phyloP scores from a whole-genome alignment of 2,113 vertebrate genomes.

The Amblyopsis rosae region DNA sequence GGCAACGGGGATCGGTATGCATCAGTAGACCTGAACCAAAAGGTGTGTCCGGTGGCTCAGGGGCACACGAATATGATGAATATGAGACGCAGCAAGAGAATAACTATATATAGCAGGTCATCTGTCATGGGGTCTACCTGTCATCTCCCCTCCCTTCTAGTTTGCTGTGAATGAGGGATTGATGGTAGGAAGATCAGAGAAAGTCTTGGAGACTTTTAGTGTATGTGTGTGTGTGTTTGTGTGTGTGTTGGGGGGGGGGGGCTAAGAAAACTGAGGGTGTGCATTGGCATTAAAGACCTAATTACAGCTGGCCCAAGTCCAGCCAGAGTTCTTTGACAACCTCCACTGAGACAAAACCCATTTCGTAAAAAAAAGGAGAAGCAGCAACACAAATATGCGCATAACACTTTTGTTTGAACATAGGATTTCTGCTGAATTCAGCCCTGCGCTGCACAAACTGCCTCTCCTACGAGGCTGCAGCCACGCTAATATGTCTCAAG shows the following conservation, averaged over 20 bases:
- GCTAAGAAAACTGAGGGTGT: slow-evolving; percentile 1
- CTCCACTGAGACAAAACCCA: slow-evolving; percentile 12
- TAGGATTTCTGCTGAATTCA: slow-evolving; percentile 46
- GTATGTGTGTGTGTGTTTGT: slow-evolving; percentile 8
- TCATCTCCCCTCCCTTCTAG: slow-evolving; percentile 53
- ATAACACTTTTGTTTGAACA: slow-evolving; percentile 40
- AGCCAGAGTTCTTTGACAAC: slow-evolving; percentile 21
- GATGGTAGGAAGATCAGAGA: slow-evolving; percentile 64
- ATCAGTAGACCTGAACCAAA: slow-evolving; percentile 48
- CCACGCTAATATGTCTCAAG: slow-evolving; percentile 39
- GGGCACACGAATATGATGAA: slow-evolving; percentile 58
- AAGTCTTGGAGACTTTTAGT: slow-evolving; percentile 44
- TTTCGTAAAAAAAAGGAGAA: neutral
- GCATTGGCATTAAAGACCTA: slow-evolving; percentile 47
- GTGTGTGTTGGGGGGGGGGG: slow-evolving; percentile 10
- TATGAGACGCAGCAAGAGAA: slow-evolving; percentile 46
- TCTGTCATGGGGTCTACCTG: slow-evolving; percentile 66
- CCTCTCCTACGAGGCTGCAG: slow-evolving; percentile 32
- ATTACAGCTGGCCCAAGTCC: slow-evolving; percentile 44
- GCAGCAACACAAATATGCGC: slow-evolving; percentile 11
- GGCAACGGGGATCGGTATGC: slow-evolving; percentile 46
- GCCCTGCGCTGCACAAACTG: slow-evolving; percentile 19
- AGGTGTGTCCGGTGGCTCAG: slow-evolving; percentile 63
- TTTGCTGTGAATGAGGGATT: slow-evolving; percentile 66
- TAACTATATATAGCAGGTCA: slow-evolving; percentile 69